Evolutionary conservation across 2,113 vertebrate genomes (phyloP).

Genomic region (Malurus alboscapulatus): DNA sequence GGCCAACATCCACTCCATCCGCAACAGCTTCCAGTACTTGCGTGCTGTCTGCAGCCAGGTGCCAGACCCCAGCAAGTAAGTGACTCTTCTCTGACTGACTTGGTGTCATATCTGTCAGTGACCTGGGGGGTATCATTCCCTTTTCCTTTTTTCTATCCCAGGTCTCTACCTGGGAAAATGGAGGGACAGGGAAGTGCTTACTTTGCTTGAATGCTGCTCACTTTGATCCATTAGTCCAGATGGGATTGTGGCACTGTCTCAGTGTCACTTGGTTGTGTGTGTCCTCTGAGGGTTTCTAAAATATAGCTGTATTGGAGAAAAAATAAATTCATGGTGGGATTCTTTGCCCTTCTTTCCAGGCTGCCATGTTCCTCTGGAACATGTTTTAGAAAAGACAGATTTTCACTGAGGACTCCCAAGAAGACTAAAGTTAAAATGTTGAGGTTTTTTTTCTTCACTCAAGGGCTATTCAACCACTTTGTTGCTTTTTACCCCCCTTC

Average conservation of each 20-base stretch:
- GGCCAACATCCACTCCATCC: constrained; percentile 98
- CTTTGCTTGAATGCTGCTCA: neutral
- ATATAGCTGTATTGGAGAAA: neutral
- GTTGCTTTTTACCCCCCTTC: neutral
- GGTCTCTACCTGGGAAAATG: neutral
- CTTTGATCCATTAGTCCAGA: neutral
- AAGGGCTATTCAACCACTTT: neutral
- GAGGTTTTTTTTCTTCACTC: too few species aligned
- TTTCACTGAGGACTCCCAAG: neutral
- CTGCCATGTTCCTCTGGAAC: neutral
- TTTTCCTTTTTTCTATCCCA: neutral
- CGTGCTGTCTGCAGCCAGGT: constrained; percentile 95
- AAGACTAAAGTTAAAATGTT: neutral
- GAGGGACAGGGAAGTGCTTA: neutral
- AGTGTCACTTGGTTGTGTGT: neutral
- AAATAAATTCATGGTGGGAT: neutral
- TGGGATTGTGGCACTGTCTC: neutral
- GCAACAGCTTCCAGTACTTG: constrained; percentile 97
- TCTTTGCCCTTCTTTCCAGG: neutral
- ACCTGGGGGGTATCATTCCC: neutral
- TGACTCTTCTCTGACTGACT: neutral
- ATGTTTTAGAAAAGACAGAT: neutral
- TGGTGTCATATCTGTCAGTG: neutral
- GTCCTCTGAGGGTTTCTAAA: neutral
- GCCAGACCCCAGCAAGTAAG: constrained; percentile 98